Conservation (phyloP, 2,113 vertebrate species). For the Regulus satrapa region DNA sequence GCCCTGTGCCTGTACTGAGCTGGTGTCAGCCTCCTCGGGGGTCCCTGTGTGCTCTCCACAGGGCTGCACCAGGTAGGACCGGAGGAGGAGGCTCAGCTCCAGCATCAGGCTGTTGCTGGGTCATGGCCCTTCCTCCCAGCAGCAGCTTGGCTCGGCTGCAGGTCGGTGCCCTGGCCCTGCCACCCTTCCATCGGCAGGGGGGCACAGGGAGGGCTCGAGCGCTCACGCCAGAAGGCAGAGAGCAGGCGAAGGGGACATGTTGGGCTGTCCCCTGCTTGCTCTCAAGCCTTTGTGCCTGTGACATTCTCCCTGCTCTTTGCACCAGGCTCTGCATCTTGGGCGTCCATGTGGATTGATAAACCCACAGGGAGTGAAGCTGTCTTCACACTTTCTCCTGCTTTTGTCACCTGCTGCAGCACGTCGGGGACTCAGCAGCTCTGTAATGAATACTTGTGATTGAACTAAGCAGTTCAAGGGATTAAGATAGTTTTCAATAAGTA, state of each 20-base stretch:
- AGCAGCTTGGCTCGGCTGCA: background rate
- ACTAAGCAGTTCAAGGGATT: background rate
- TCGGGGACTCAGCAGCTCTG: background rate
- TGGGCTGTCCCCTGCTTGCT: background rate
- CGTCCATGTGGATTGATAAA: background rate
- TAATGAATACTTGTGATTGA: background rate
- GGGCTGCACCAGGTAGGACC: no score
- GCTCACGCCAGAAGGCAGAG: background rate
- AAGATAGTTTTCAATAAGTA: background rate
- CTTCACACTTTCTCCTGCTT: background rate
- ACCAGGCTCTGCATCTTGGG: background rate
- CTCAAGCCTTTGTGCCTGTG: background rate
- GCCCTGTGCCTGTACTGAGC: background rate
- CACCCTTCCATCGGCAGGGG: accelerated
- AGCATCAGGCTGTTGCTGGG: background rate
- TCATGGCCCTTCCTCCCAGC: accelerated
- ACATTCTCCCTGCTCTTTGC: background rate
- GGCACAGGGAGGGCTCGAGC: background rate
- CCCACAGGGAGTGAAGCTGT: background rate
- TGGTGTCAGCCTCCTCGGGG: accelerated
- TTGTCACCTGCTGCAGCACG: background rate
- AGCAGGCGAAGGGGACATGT: background rate
- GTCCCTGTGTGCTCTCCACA: accelerated
- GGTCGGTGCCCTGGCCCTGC: background rate
- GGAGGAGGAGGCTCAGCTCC: background rate